Evolutionary conservation across 2,888 invertebrate species (phyloP).

Genomic region (Agrotis exclamationis): DNA sequence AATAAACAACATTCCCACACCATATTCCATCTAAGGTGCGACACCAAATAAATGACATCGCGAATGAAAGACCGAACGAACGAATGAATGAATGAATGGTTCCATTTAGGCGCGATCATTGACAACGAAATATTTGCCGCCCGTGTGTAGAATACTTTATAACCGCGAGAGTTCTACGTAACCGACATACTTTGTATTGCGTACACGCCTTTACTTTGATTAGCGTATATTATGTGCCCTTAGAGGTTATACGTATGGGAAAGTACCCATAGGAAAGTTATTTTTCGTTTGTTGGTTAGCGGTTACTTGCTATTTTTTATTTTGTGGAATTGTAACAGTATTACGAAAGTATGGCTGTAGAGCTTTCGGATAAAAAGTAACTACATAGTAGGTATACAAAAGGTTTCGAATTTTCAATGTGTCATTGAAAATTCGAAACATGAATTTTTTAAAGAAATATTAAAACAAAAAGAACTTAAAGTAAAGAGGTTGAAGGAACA

Average conservation of each 20-base stretch:
- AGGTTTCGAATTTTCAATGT: too few species aligned
- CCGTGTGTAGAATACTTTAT: conserved; percentile 68
- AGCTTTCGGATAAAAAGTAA: neutral
- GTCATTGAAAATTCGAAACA: too few species aligned
- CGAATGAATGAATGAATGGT: conserved; percentile 60
- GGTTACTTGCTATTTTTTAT: neutral
- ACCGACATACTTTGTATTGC: conserved; percentile 32
- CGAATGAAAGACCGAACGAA: conserved; percentile 61
- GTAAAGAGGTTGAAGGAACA: too few species aligned
- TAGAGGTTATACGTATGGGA: conserved; percentile 32
- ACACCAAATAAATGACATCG: conserved; percentile 39
- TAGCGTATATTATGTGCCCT: conserved; percentile 33
- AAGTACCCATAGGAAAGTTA: conserved; percentile 18
- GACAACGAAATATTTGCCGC: conserved; percentile 60
- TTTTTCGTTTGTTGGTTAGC: conserved; percentile 10
- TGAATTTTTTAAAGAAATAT: too few species aligned
- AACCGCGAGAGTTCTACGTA: conserved; percentile 59
- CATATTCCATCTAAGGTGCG: conserved; percentile 37
- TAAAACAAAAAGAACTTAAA: too few species aligned
- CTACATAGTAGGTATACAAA: too few species aligned
- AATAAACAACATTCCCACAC: conserved; percentile 17
- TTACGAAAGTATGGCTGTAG: neutral
- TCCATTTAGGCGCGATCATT: conserved; percentile 62
- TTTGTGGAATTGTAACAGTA: conserved; percentile 2
- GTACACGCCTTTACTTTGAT: conserved; percentile 36